Base-by-base conservation (phyloP, 2,888 invertebrate species). In the Micoletzkya japonica region DNA sequence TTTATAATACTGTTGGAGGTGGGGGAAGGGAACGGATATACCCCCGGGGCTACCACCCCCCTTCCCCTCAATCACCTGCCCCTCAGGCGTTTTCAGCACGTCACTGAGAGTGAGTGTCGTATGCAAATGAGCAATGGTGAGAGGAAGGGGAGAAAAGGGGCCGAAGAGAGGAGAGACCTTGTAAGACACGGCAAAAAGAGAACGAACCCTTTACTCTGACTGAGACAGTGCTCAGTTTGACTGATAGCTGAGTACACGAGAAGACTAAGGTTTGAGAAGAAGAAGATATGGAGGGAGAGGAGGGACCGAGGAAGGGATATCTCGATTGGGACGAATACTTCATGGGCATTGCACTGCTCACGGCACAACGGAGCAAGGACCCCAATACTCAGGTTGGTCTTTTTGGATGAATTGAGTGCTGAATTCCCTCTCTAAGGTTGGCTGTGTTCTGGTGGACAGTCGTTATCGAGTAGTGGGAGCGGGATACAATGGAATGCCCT, bases 401-500 rank as follows among this genome's bases (percentile, higher is more conserved):
- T 39, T 10, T 39, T 17, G 39, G 17, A 10, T 39, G 17, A 10
- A 7, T 39, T 10, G 7, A 10, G 39, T 39, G 39, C 39, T 39
- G 7, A 39, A 7, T 17, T 7, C 17, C 20, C 2, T n/a, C 6
- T 28, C 74, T 28, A 72, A 88, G 87, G 88, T 89, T 61, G 97
- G 97, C 4, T 95, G 95, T 6, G 95, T 95, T 85, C 92, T 97
- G 81, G 94, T 95, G 0, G 93, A 94, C 84, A 86, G 89, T 37
- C 91, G 92, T 0, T 93, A 93, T 56, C 91, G 91, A 86, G 92
- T 98, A 82, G 92, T 98, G 58, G 93, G 93, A 30, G 90, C 94
- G 73, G 97, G 97, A 73, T 97, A 97, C 85, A 98, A 98, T 89
- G 96, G 97, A 1, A 93, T 97, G 91, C 97, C 97, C 0, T 90